Conservation (phyloP, 1,140 invertebrate species). For the Trinorchestia longiramus region DNA sequence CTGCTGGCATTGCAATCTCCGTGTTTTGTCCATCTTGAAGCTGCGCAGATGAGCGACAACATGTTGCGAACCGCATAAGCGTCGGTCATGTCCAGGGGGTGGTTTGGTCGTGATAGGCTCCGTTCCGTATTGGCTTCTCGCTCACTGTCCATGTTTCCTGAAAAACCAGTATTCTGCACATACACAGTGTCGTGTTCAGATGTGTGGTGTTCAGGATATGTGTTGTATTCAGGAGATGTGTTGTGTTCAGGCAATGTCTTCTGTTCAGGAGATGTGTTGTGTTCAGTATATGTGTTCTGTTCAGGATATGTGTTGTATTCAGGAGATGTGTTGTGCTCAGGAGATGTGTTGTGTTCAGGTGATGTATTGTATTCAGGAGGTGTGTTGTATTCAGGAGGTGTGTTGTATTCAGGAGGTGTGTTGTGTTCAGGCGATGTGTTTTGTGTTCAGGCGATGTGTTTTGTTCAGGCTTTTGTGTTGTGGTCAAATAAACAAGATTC, state of each 20-base stretch:
- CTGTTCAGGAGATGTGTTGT: not conserved
- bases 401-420: not conserved
- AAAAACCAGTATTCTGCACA: no score
- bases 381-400: not conserved
- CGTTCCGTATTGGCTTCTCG: no score
- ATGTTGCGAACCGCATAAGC: no score
- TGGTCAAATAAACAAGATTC: no score
- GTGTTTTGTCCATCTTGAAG: not conserved
- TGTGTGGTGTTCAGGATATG: not conserved
- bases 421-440: no score
- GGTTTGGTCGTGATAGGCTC: no score
- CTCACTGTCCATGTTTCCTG: no score
- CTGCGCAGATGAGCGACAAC: not conserved
- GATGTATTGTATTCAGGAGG: not conserved
- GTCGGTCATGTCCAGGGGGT: no score
- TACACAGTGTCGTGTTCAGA: not conserved
- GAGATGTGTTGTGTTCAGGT: no score
- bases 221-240: not conserved
- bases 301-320: not conserved
- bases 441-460: not conserved
- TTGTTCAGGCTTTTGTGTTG: no score
- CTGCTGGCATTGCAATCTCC: not conserved
- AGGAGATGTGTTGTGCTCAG: no score
- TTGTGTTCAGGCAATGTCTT: no score
- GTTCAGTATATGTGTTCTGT: not conserved